Evolutionary conservation across 2,797 vertebrate species (phyloP).

Genomic region (Mastacembelus armatus): DNA sequence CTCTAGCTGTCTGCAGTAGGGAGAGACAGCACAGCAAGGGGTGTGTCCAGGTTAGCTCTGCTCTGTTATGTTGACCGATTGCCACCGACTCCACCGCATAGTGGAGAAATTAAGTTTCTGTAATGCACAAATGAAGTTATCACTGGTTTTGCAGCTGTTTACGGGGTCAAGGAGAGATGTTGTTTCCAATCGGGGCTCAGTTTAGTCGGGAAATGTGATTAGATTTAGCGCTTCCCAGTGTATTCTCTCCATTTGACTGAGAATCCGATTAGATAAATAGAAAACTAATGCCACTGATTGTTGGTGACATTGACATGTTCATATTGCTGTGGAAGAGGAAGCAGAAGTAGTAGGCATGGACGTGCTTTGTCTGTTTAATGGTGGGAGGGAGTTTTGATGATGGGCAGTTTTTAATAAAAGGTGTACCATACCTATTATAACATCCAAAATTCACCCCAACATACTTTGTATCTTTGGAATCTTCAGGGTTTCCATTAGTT

Average conservation of each 20-base stretch:
- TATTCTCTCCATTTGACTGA: conserved; percentile 70
- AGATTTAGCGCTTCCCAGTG: conserved; percentile 63
- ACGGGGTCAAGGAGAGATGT: conserved; percentile 75
- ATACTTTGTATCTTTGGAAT: too few species aligned
- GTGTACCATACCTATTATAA: too few species aligned
- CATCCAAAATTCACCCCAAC: too few species aligned
- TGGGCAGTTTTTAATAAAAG: too few species aligned
- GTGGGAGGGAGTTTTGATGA: too few species aligned
- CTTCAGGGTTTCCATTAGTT: too few species aligned
- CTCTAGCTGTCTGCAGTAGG: not conserved
- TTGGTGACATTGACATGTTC: conserved; percentile 69
- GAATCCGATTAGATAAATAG: conserved; percentile 75
- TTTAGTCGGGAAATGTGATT: conserved; percentile 75
- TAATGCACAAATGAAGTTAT: conserved; percentile 78
- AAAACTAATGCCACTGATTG: conserved; percentile 70
- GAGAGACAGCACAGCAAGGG: not conserved
- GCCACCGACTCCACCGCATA: conserved; percentile 55
- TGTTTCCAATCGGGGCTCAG: conserved; percentile 69
- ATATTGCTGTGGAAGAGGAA: conserved; percentile 30
- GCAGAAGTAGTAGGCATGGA: not conserved
- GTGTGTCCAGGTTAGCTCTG: conserved; percentile 46
- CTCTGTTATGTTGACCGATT: conserved; percentile 60
- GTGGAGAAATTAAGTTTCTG: conserved; percentile 77
- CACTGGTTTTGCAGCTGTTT: conserved; percentile 77
- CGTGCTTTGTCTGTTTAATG: conserved; percentile 11